Percentiles rank a stretch among this genome's conserved stretches.
Conservation (phyloP, 2,113 vertebrate genomes). For the Climacteris rufus region DNA sequence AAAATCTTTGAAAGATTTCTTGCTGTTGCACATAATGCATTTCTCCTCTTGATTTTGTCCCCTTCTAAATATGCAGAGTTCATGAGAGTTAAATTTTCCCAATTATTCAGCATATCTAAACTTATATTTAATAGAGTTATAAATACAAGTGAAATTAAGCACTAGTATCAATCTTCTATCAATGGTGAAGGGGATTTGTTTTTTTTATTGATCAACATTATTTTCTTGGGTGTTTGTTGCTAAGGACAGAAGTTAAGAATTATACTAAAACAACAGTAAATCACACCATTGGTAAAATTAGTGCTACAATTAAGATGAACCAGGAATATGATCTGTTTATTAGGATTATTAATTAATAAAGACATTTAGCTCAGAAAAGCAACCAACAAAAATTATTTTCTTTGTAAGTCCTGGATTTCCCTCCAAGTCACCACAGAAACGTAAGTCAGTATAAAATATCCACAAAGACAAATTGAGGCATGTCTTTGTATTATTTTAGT, state of each 20-base stretch:
- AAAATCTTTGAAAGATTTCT: not conserved
- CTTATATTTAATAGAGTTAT: not conserved
- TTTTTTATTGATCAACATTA: not conserved
- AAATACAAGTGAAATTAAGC: not conserved
- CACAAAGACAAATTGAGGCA: not conserved
- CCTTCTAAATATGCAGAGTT: not conserved
- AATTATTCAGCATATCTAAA: not conserved
- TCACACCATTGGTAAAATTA: not conserved
- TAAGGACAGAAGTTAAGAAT: not conserved
- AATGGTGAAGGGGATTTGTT: not conserved
- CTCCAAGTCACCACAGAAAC: not conserved
- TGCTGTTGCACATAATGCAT: not conserved
- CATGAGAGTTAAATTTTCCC: not conserved
- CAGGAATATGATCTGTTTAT: not conserved
- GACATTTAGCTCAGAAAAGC: not conserved
- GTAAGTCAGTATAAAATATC: not conserved
- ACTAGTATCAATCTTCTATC: not conserved
- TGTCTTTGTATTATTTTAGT: not conserved
- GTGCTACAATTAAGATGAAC: not conserved
- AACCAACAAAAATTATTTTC: not conserved
- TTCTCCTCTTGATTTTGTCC: rapidly evolving
- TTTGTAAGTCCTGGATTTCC: not conserved
- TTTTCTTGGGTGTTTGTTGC: rapidly evolving
- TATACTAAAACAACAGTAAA: not conserved
- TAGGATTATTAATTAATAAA: not conserved